These are phyloP conservation scores for Lithodes maja DNA, from an alignment of 2,888 invertebrate species.

Conservation along the genomic window DNA sequence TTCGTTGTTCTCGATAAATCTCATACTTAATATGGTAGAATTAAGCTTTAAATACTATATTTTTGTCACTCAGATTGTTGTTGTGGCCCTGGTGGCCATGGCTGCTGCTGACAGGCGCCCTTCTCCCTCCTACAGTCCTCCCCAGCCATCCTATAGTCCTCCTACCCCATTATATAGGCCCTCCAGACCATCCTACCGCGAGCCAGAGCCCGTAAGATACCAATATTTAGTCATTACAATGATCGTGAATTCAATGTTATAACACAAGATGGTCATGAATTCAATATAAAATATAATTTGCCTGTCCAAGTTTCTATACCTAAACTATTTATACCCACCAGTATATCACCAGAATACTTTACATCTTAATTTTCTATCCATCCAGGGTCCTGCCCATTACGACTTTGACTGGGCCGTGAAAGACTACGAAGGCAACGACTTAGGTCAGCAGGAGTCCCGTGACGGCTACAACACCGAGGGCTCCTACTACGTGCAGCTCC, in stretches of 20 bases:
- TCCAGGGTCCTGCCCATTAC: conserved; percentile 11
- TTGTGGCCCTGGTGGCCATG: background rate
- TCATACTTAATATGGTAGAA: too few species aligned
- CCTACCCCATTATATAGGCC: conserved; percentile 6
- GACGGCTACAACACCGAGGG: conserved; percentile 41
- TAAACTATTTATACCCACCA: background rate
- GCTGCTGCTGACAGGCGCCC: background rate
- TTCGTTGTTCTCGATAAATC: too few species aligned
- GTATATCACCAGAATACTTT: background rate
- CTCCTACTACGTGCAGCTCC: conserved; percentile 54
- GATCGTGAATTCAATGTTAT: background rate
- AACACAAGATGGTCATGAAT: too few species aligned
- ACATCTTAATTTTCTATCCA: background rate
- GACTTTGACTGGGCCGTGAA: conserved; percentile 43
- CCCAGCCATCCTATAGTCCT: conserved; percentile 16
- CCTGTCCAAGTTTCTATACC: too few species aligned
- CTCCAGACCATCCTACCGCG: background rate
- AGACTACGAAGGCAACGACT: conserved; percentile 56
- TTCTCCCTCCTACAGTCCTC: conserved; percentile 22
- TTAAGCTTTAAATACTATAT: background rate
- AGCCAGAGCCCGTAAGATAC: background rate
- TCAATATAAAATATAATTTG: too few species aligned
- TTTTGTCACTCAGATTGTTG: background rate
- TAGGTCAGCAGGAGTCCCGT: conserved; percentile 46
- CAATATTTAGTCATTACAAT: too few species aligned